These are phyloP conservation scores for Catostylus mosaicus DNA, from an alignment of 30 jellyfish, hydroid and myxozoan genomes.

Conservation along the genomic window DNA sequence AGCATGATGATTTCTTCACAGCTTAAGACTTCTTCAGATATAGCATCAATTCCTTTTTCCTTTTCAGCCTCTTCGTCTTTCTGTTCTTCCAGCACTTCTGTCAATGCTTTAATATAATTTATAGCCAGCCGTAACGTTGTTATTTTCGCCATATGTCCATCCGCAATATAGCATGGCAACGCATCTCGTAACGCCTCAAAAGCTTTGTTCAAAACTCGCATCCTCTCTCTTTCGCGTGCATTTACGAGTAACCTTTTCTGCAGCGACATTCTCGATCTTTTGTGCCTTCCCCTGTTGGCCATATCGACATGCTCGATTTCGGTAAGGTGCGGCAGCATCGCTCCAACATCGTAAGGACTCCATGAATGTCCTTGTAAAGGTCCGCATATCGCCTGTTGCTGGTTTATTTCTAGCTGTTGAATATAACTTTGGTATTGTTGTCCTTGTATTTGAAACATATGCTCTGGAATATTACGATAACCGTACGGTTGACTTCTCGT, in stretches of 20 bases:
- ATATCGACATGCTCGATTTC: constrained; percentile 41
- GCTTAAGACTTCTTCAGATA: neutral
- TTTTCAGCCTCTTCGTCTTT: constrained; percentile 57
- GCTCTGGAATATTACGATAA: constrained; percentile 55
- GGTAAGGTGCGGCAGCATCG: constrained; percentile 49
- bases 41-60: constrained; percentile 22
- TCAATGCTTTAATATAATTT: constrained; percentile 89
- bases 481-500: constrained; percentile 38
- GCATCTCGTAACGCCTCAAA: constrained; percentile 97
- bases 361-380: constrained; percentile 57
- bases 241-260: constrained; percentile 93
- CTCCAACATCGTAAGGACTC: constrained; percentile 54
- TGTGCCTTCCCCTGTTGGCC: constrained; percentile 71
- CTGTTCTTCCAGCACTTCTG: constrained; percentile 86
- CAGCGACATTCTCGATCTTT: constrained; percentile 92
- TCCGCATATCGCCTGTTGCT: constrained; percentile 46
- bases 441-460: constrained; percentile 28
- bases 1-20: constrained; percentile 15
- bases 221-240: constrained; percentile 96
- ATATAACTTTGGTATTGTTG: constrained; percentile 57
- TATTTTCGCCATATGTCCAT: constrained; percentile 98
- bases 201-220: constrained; percentile 97
- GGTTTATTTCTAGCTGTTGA: constrained; percentile 49
- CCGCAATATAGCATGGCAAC: constrained; percentile 97
- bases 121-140: constrained; percentile 94